Evolutionary conservation across 2,888 invertebrate species (phyloP), one percentile per base, ranked within the genome.

Genomic region (Eristalinus aeneus): DNA sequence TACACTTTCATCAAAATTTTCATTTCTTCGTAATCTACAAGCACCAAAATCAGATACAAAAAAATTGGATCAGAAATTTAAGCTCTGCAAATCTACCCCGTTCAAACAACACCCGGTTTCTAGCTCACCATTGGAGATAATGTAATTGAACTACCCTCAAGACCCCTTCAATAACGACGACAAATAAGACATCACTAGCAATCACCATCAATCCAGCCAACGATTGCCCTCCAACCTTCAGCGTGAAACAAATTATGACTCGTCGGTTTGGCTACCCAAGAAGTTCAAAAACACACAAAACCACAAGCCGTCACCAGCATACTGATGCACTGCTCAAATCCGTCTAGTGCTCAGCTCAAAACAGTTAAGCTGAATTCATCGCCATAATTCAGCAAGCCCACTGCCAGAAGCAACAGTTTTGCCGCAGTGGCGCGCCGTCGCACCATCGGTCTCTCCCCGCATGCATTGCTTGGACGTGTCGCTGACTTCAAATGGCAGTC

Each of bases 401-500:
- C 16, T 16, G 16, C 46, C 16, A 16, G 16, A n/a, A 6, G 8
- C 46, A 16, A 46, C 8, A 46, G 46, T 16, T 16, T 46, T 16
- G 46, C 16, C 46, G 8, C n/a, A 46, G 16, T 2, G 46, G 2
- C 27, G 27, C 27, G 27, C 27, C 27, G 27, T 5, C 27, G 27
- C 27, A 27, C 27, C 27, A 27, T 27, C 27, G 53, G n/a, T 53
- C 16, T 16, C 46, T 46, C 46, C 8, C 46, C 46, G n/a, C 46
- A 46, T 16, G 46, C 46, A 46, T 16, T 8, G 31, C 31, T 2
- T 31, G 39, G 31, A 71, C 39, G 54, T 31, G 63, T 46, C 46
- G 6, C 56, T 53, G 27, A 67, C 65, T 69, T 16, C 60, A 76
- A 85, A 85, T 68, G 85, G 76, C 76, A 77, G 77, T 81, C 81